Conservation (phyloP, 2,113 vertebrate genomes). For the Illadopsis cleaveri region DNA sequence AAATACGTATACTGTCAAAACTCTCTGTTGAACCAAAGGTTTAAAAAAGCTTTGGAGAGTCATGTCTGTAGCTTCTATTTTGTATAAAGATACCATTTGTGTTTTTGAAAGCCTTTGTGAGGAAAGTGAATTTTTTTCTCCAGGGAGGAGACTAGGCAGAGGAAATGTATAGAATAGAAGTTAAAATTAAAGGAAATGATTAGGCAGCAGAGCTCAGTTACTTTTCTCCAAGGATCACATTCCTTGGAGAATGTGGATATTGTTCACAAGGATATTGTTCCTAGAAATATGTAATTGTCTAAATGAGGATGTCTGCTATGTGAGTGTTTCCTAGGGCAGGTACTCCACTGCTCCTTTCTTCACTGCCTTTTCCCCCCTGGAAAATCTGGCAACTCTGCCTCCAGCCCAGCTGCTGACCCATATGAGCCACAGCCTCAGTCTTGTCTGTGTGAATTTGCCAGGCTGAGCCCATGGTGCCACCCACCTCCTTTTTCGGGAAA, state of each 20-base stretch:
- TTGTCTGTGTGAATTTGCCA: neutral
- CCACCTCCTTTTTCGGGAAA: neutral
- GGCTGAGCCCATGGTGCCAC: accelerated
- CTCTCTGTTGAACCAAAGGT: neutral
- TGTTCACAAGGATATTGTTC: neutral
- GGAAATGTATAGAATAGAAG: neutral
- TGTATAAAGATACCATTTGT: neutral
- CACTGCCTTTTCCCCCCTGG: neutral
- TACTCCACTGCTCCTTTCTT: neutral
- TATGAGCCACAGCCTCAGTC: neutral
- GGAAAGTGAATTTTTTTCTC: neutral
- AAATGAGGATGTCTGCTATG: neutral
- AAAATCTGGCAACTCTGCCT: neutral
- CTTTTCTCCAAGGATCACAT: neutral
- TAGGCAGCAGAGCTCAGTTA: neutral
- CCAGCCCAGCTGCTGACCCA: neutral
- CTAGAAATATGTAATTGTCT: neutral
- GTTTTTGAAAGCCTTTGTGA: neutral
- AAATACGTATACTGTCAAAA: accelerated
- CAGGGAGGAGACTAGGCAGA: neutral
- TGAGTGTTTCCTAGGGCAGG: neutral
- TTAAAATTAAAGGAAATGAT: neutral
- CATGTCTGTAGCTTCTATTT: neutral
- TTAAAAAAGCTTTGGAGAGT: neutral
- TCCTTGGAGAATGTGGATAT: neutral